phyloP scores from a whole-genome alignment of 2,113 vertebrate species.

The Nycticorax nycticorax region DNA sequence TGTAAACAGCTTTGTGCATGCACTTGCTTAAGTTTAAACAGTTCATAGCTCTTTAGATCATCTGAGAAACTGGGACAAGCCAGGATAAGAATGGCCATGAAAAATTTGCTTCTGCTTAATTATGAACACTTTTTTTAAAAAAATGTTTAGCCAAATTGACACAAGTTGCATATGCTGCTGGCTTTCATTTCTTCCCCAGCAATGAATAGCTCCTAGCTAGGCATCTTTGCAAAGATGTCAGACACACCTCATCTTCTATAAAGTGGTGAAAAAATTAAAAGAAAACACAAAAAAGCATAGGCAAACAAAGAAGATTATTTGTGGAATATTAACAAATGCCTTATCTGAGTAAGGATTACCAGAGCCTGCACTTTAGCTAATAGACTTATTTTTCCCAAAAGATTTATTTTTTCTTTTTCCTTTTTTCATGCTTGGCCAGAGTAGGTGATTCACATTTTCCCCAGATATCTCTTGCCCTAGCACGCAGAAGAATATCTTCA shows the following conservation, averaged over 20 bases:
- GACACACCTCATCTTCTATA: background rate
- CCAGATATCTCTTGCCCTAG: background rate
- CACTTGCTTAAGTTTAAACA: background rate
- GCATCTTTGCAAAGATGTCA: background rate
- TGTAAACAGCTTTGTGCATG: background rate
- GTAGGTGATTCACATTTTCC: background rate
- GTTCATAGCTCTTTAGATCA: background rate
- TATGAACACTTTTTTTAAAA: background rate
- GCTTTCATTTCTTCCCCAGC: background rate
- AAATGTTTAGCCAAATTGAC: background rate
- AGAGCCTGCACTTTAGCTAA: background rate
- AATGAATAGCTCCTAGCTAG: background rate
- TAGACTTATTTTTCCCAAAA: background rate
- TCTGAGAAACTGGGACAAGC: background rate
- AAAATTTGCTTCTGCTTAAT: background rate
- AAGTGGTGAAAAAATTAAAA: background rate
- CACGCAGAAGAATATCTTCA: background rate
- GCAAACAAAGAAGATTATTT: background rate
- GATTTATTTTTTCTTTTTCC: background rate
- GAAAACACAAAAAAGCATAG: background rate
- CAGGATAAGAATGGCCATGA: background rate
- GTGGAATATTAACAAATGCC: background rate
- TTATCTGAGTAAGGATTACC: background rate
- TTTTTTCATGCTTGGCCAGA: background rate
- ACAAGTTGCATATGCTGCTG: background rate